Evolutionary conservation across 2,888 invertebrate genomes (phyloP).

Genomic region (Thymelicus lineola): DNA sequence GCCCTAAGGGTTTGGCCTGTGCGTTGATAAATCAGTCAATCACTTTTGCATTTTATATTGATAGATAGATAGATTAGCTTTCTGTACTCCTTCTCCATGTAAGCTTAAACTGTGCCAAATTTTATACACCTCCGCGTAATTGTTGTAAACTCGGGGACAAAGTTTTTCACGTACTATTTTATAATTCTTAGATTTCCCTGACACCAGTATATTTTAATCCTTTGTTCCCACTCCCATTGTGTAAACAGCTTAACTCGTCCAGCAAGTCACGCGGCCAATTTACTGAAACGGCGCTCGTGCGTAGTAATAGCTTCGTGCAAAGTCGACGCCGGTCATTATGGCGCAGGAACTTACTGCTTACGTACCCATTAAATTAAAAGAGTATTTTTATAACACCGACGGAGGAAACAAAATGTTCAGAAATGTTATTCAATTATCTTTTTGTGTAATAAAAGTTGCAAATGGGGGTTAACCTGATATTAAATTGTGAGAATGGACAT

Average conservation of each 20-base stretch:
- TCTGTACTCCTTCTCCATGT: no score
- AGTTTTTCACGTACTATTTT: no score
- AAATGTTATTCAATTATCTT: slow-evolving; percentile 14
- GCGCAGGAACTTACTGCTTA: slow-evolving; percentile 34
- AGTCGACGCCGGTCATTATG: slow-evolving; percentile 58
- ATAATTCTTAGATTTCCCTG: no score
- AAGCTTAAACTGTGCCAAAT: no score
- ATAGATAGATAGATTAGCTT: no score
- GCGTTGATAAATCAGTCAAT: no score
- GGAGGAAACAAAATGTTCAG: slow-evolving; percentile 5
- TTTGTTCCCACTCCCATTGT: slow-evolving; percentile 45
- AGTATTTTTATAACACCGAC: slow-evolving; percentile 5
- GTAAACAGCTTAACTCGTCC: slow-evolving; percentile 52
- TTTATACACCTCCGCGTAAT: no score
- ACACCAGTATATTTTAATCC: neutral
- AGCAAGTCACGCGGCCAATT: slow-evolving; percentile 79
- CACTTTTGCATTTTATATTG: no score
- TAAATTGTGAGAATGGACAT: neutral
- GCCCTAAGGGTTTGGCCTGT: no score
- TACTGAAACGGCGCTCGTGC: slow-evolving; percentile 64
- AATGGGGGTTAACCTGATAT: neutral
- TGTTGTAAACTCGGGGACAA: no score
- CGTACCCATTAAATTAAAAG: slow-evolving; percentile 12
- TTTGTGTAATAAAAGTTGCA: neutral
- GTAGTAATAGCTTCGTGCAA: slow-evolving; percentile 61